Conservation (phyloP, 1,140 invertebrate genomes). For the Heliothis subflexa region DNA sequence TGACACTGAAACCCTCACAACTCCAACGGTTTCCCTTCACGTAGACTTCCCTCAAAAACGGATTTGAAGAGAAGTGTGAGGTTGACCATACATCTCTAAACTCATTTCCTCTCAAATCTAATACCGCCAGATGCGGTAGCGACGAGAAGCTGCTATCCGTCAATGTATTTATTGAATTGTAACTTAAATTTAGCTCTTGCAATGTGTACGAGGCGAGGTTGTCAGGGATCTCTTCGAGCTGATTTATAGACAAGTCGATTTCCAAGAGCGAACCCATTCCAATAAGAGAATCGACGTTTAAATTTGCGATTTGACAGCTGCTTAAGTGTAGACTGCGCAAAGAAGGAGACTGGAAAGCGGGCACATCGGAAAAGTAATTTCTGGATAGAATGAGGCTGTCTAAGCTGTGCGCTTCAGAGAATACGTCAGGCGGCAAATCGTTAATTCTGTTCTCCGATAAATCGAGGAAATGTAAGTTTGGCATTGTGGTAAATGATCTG, state of each 20-base stretch:
- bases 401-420: constrained; percentile 85
- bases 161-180: constrained; percentile 82
- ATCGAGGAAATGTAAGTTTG: constrained; percentile 74
- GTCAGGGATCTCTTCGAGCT: constrained; percentile 86
- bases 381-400: constrained; percentile 87
- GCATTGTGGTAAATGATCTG: constrained; percentile 67
- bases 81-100: constrained; percentile 87
- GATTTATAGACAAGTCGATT: constrained; percentile 87
- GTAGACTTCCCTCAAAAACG: constrained; percentile 85
- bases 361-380: constrained; percentile 88
- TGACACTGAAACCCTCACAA: constrained; percentile 88
- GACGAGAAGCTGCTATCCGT: constrained; percentile 85
- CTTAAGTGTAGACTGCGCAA: constrained; percentile 86
- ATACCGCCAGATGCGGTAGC: constrained; percentile 86
- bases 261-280: constrained; percentile 84
- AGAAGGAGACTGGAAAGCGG: constrained; percentile 85
- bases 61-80: constrained; percentile 87
- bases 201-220: constrained; percentile 84
- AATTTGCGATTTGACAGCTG: constrained; percentile 86
- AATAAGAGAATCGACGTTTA: constrained; percentile 81
- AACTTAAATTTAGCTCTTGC: constrained; percentile 86
- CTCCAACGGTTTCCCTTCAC: constrained; percentile 91
- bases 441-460: constrained; percentile 89
- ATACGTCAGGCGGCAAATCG: constrained; percentile 82
- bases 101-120: constrained; percentile 89